phyloP scores from a whole-genome alignment of 2,888 invertebrate genomes.

The Xanthia togata region DNA sequence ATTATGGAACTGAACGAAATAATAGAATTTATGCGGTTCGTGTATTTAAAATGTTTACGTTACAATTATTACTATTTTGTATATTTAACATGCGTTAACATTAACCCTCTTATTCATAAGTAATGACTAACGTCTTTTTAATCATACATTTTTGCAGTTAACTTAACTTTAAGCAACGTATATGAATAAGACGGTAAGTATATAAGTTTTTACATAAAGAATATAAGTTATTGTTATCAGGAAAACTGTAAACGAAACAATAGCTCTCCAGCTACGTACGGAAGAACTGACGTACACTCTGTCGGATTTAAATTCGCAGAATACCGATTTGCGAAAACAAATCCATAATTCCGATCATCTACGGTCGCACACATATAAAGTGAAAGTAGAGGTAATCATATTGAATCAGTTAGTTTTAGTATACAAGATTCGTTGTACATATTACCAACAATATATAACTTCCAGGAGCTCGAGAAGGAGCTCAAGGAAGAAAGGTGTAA shows the following conservation, averaged over 20 bases:
- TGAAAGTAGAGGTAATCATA: constrained; percentile 76
- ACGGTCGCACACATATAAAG: constrained; percentile 73
- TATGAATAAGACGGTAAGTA: background rate
- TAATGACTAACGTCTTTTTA: too few species aligned
- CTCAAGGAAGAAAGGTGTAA: constrained; percentile 82
- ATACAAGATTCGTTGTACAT: background rate
- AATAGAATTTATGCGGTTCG: constrained; percentile 78
- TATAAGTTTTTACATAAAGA: background rate
- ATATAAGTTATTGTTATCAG: constrained; percentile 69
- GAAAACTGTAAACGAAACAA: constrained; percentile 78
- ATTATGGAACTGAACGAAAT: constrained; percentile 76
- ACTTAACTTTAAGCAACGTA: too few species aligned
- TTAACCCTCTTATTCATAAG: background rate
- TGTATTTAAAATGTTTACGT: constrained; percentile 1
- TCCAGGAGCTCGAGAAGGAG: constrained; percentile 83
- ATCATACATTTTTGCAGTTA: too few species aligned
- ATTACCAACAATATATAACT: background rate
- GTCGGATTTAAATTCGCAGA: constrained; percentile 79
- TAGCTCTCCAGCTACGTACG: constrained; percentile 76
- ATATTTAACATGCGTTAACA: background rate
- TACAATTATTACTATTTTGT: background rate
- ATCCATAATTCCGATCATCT: constrained; percentile 75
- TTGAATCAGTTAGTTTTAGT: background rate
- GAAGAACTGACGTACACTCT: constrained; percentile 79
- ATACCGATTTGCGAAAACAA: constrained; percentile 80